Evolutionary conservation across 2,797 vertebrate species (phyloP), one percentile per base, ranked within the genome.

Genomic region (Lepidocolaptes lacrymiger): DNA sequence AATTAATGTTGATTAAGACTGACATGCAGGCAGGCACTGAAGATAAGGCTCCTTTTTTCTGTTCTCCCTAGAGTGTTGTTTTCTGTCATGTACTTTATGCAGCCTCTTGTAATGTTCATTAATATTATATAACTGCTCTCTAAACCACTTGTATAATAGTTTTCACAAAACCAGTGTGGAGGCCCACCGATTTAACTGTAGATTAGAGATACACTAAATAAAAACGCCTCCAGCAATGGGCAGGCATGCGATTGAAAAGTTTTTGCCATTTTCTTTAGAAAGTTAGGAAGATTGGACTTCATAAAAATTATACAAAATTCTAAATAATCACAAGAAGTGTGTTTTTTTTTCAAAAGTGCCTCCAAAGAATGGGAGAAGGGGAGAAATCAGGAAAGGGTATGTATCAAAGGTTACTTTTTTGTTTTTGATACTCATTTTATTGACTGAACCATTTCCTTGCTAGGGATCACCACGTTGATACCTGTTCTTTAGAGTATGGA

Each of bases 191-290:
- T 94, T 95, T 95, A 94, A 93, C 76, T 96, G 89, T 84, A 89
- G 84, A 90, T 96, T 91, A 93, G 67, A 67, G 81, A 36, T 92
- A 94, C 43, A 82, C 41, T 80, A 87, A 37, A 36, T 28, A 82
- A 59, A 81, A 88, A 89, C 82, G 76, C 62, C 81, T 94, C 58
- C 76, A 93, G 69, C 87, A 77, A 37, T 52, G 59, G 71, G 62
- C 77, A 96, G 71, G 64, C 97, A 89, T 27, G 64, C 71, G 82
- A 88, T 96, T 97, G 91, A 93, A 96, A 96, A 39, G 27, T 49
- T 96, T 97, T 94, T 97, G 77, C 62, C 72, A 26, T 81, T 86
- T 97, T 95, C 62, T 96, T 94, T 88, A 62, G 52, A 27, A 94
- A 96, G 63, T 81, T 95, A 85, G 87, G 90, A 95, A 92, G 37